Evolutionary conservation across 2,113 vertebrate genomes (phyloP), one percentile per base, ranked within the genome.

Genomic region (Channa maculata): DNA sequence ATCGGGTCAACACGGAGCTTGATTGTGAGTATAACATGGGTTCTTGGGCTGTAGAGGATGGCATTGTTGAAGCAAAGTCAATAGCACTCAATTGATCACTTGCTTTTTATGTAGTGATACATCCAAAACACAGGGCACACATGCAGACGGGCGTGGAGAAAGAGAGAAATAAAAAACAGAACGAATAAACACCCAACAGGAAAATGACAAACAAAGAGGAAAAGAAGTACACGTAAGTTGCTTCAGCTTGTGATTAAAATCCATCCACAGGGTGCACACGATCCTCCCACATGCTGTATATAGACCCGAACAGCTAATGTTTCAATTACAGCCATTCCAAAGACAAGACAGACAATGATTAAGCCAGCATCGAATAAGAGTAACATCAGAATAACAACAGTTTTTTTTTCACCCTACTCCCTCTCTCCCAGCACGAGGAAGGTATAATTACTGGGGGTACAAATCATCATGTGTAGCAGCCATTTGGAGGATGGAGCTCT

Each of bases 321-420:
- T 91, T 93, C 92, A 91, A 92, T 93, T 92, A 89, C 82, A 91
- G 86, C 80, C 85, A 52, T 84, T 68, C 39, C 71, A 75, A 86
- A 88, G 87, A 90, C 90, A 80, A 88, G 79, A 74, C 82, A 89
- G 86, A 86, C 86, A 83, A 90, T 88, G 88, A 91, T 89, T 90
- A 92, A 88, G 83, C 86, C 83, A n/a, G 66, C 76, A 75, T 86
- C 45, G 71, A 90, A 86, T 75, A 83, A 87, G 86, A 79, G 88
- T 91, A 41, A 41, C 39, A 89, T 88, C 86, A 90, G 83, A 90
- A 88, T 76, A 90, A 87, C 90, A 84, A 77, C 80, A 82, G 68
- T 69, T 65, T 63, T 3, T 3, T 62, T 61, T 65, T 9, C 0
- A 62, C 15, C 37, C 43, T 34, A n/a, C 48, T 12, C 36, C 45